Evolutionary conservation across 2,797 vertebrate species (phyloP), one percentile per base, ranked within the genome.

Genomic region (Hirundo rustica): DNA sequence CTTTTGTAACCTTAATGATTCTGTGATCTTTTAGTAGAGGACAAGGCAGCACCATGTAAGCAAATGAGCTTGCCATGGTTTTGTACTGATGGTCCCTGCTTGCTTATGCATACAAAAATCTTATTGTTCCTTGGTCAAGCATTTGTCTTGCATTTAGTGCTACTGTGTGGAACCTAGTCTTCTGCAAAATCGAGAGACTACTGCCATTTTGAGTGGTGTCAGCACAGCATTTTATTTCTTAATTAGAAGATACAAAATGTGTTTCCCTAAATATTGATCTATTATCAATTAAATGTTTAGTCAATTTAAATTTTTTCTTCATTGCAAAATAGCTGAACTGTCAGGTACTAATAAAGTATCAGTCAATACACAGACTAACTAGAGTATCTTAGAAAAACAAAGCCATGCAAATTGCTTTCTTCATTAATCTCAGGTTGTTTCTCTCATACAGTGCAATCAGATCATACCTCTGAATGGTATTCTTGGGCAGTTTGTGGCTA

Each of bases 181-280:
- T 12, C 25, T 51, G 26, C 9, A 11, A 66, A 42, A 62, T 47
- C 1, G 11, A 11, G 53, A 30, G 40, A 62, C 18, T 62, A 54
- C 25, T 36, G 40, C 34, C 62, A 2, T 90, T 77, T 67, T 48
- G 45, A 51, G 22, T 70, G 30, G 15, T 67, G 6, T 40, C 27
- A 55, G 8, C 2, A 1, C 20, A 73, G 34, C 17, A 38, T 53
- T 42, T 51, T 72, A 3, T 58, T 47, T 85, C 40, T 38, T 21
- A 19, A 11, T 57, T 53, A 50, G 13, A 34, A 53, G 19, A 26
- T 44, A n/a, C 2, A 60, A 64, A 60, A 30, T 4, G 36, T 36
- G 4, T 36, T 53, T 60, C 4, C 2, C 9, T 53, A 30, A 50
- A 9, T 62, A 36, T 48, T 0, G 2, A 11, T 61, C 19, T 13